Base-by-base conservation (phyloP, 35 echinoderm and acorn worm genomes). In the Apostichopus japonicus region DNA sequence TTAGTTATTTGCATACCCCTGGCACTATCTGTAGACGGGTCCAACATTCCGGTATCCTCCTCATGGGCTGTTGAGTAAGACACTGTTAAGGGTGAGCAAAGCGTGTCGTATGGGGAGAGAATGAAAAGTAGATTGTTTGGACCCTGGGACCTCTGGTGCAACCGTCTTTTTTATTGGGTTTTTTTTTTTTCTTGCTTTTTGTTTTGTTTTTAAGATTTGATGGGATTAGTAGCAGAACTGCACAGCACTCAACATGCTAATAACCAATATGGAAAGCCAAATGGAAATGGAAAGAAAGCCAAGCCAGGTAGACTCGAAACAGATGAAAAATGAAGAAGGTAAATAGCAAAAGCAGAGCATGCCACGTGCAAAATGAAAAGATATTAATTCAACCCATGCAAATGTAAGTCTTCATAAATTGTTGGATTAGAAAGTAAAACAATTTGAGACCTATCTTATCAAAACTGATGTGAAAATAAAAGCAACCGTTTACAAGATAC, bases 11-110 rank as follows among this genome's bases (percentile, higher is more conserved):
- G 17, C 71, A 75, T 75, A 75, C 71, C 71, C 71, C 13, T 75
- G 16, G 71, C 17, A 75, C 57, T 61, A 61, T 61, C 57, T 8
- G 71, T 19, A 75, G 71, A 7, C 2, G 56, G 53, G 53, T 55
- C 54, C 81, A 55, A 5, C 2, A 16, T 57, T 58, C 81, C 81
- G 19, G 81, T 84, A 4, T 84, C 61, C 53, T 89, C 86, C 59
- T 89, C 86, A 72, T 89, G 86, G 67, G 86, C 86, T 89, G 86
- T 89, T 53, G 86, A 89, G 62, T 89, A 89, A 89, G 86, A 89
- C 86, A 89, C 86, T 89, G 86, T 72, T 61, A 75, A 21, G 44
- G 33, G 59, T 89, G 67, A 65, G 44, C 44, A 52, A 14, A 72
- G 23, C 33, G 86, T 63, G 62, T 72, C 56, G 56, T 53, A 53